Percentiles rank a stretch among this genome's conserved stretches.
Conservation (phyloP, 2,113 vertebrate species). For the Sphaerodactylus townsendi region DNA sequence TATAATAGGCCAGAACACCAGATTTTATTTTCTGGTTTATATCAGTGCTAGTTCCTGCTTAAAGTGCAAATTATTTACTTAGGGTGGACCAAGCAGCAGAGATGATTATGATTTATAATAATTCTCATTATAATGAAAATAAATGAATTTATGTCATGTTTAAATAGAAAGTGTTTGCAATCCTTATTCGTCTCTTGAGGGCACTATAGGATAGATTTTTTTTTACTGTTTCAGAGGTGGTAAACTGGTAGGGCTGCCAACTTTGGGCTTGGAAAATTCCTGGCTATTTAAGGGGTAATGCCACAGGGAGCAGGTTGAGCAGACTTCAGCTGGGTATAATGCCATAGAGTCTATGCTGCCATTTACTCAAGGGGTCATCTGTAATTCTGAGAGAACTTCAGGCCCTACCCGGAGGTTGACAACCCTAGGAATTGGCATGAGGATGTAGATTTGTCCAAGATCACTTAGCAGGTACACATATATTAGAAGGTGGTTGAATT, state of each 20-base stretch:
- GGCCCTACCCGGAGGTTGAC: no score
- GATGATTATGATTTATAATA: not conserved
- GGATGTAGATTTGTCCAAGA: not conserved
- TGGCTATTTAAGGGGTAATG: no score
- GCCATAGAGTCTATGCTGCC: no score
- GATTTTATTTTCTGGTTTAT: not conserved
- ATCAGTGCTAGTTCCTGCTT: not conserved
- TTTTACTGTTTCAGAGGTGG: not conserved
- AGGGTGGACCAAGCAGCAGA: not conserved
- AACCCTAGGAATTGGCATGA: not conserved
- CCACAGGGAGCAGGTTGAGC: no score
- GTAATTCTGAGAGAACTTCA: no score
- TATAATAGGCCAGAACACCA: not conserved
- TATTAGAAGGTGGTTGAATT: not conserved
- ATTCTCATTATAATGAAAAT: not conserved
- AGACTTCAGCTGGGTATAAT: no score
- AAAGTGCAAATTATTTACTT: constrained; percentile 1
- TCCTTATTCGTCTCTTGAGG: not conserved
- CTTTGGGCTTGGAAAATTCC: no score
- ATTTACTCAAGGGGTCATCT: no score
- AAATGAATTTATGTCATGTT: not conserved
- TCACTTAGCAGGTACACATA: not conserved
- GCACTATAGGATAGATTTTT: not conserved
- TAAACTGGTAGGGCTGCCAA: not conserved
- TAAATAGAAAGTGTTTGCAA: not conserved